These are phyloP conservation scores for Gonioctena quinquepunctata DNA, from an alignment of 1,140 invertebrate species.

Conservation along the genomic window DNA sequence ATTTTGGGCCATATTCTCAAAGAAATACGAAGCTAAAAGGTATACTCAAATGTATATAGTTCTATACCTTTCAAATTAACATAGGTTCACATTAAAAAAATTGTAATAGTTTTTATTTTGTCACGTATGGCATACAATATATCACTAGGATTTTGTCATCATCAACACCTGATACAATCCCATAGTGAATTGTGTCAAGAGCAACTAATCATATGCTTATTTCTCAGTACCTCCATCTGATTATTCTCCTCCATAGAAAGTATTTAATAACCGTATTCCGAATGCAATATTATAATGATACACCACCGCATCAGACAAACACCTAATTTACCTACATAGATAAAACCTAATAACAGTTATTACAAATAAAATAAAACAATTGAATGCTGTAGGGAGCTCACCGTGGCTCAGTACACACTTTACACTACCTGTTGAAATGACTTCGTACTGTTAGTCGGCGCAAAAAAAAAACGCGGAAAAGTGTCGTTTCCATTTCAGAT, in stretches of 20 bases:
- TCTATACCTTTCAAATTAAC: no score
- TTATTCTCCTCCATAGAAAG: background rate
- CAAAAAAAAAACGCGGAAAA: background rate
- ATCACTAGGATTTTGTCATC: no score
- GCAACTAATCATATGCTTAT: background rate
- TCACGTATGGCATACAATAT: no score
- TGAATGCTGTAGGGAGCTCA: background rate
- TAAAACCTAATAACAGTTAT: conserved; percentile 13
- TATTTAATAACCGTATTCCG: background rate
- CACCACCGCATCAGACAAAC: background rate
- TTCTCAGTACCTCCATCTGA: background rate
- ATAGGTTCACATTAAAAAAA: no score
- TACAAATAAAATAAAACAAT: conserved; percentile 11
- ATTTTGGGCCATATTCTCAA: no score
- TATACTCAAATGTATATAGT: no score
- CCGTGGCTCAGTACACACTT: background rate
- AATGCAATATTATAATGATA: conserved; percentile 6
- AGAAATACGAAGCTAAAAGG: no score
- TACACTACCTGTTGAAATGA: background rate
- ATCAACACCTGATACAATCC: no score
- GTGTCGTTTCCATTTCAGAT: background rate
- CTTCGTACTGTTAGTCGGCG: background rate
- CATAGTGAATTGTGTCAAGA: background rate
- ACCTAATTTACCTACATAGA: conserved; percentile 12
- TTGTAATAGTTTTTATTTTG: no score